Conservation (phyloP, 2,888 invertebrate genomes). For the Melieria picta region DNA sequence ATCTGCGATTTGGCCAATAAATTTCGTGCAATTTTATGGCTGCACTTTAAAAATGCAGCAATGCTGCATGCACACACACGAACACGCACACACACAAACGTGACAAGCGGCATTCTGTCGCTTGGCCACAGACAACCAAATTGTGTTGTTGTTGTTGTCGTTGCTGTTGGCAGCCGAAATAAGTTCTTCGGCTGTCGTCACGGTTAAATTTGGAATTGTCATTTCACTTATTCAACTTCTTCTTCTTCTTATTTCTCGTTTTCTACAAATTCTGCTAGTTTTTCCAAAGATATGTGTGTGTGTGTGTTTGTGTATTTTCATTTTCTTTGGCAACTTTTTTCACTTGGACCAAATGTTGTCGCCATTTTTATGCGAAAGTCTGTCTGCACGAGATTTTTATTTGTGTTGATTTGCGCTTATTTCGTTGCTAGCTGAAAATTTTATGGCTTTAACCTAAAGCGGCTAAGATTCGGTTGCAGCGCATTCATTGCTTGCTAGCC, state of each 20-base stretch:
- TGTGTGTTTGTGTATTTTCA: conserved; percentile 7
- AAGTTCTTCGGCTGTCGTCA: conserved; percentile 15
- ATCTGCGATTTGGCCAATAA: conserved; percentile 33
- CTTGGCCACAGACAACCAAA: neutral
- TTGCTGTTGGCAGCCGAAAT: conserved; percentile 4
- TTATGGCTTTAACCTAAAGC: neutral
- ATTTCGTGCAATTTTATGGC: conserved; percentile 33
- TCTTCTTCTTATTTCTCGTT: conserved; percentile 3
- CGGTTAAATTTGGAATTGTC: conserved; percentile 21
- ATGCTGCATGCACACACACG: neutral
- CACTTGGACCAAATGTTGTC: conserved; percentile 30
- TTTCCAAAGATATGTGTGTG: conserved; percentile 14
- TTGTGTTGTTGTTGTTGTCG: neutral
- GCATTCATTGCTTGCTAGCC: conserved; percentile 19
- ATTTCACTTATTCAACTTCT: conserved; percentile 19
- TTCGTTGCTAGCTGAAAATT: neutral
- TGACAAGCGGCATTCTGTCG: neutral
- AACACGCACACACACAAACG: neutral
- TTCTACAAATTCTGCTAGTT: neutral
- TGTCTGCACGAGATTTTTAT: conserved; percentile 13
- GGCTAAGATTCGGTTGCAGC: neutral
- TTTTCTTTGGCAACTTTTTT: neutral
- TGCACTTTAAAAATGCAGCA: conserved; percentile 26
- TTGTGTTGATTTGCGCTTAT: neutral
- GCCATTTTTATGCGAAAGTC: conserved; percentile 41